Conservation (phyloP, 2,888 invertebrate genomes). For the Gibbula magus region DNA sequence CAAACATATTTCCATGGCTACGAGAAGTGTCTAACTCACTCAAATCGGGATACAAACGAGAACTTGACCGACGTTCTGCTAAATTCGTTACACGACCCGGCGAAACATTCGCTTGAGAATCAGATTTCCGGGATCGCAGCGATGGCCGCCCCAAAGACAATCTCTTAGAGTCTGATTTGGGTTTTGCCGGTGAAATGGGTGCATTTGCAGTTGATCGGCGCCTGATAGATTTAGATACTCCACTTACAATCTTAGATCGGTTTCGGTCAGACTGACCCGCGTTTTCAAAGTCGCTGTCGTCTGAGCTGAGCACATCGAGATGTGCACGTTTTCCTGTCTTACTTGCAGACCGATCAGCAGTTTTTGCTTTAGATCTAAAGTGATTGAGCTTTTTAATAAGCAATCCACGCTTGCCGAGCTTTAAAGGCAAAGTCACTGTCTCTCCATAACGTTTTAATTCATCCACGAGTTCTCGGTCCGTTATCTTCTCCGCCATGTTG, state of each 20-base stretch:
- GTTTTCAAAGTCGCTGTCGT: constrained; percentile 41
- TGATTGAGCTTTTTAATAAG: constrained; percentile 67
- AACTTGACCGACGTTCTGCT: not conserved
- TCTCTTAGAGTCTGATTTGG: constrained; percentile 11
- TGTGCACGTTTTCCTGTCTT: constrained; percentile 10
- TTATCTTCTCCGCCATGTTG: constrained; percentile 66
- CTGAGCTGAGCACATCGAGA: constrained; percentile 40
- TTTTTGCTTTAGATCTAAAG: constrained; percentile 54
- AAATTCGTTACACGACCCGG: not conserved
- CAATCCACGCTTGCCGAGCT: constrained; percentile 55
- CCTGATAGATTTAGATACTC: constrained; percentile 28
- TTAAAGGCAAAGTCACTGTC: constrained; percentile 57
- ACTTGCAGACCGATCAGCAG: not conserved
- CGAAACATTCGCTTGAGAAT: not conserved
- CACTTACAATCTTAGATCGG: constrained; percentile 3
- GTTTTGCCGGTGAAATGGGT: constrained; percentile 21
- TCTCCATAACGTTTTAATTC: constrained; percentile 63
- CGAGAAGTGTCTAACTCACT: constrained; percentile 19
- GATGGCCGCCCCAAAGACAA: constrained; percentile 12
- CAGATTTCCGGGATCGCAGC: not conserved
- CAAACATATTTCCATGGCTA: not conserved
- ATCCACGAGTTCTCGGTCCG: constrained; percentile 55
- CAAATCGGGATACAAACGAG: constrained; percentile 44
- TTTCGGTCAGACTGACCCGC: constrained; percentile 9
- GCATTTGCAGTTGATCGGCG: constrained; percentile 33